Base-by-base conservation (phyloP, 2,113 vertebrate species). In the Heterocephalus glaber region DNA sequence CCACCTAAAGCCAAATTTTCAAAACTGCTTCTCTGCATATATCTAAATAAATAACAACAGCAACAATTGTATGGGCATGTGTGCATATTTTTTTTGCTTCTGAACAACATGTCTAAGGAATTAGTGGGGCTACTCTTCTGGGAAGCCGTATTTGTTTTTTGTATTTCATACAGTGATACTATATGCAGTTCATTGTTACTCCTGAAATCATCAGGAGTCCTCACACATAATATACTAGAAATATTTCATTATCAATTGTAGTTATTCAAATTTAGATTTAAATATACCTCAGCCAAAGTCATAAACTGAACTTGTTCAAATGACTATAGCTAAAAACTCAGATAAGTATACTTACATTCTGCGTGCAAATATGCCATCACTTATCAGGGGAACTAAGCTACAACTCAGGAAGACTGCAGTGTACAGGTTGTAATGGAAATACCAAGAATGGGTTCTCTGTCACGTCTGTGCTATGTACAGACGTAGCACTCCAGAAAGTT, bases 261-360 rank as follows among this genome's bases (percentile, higher is more conserved):
- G 7, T 85, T n/a, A 72, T 28, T 91, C 77, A 79, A 80, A 33
- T 16, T 96, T 66, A 28, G 52, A 63, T 93, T 90, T 76, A 56
- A 79, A 89, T 28, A 86, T 0, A 77, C 4, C 84, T 60, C 70
- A 68, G 24, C 38, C 92, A 49, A 95, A 30, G 26, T 52, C 41
- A 28, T 20, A 76, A 41, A 74, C 35, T 56, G 61, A 94, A 96
- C 28, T 58, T 95, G 44, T 28, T 74, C 44, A 95, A 86, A 49
- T 74, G 58, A 7, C 28, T 33, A 17, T 84, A 58, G 41, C 19
- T 35, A 86, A 85, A 60, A 94, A n/a, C 35, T 72, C 47, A 89
- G 17, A 56, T 47, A 33, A 79, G 35, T 68, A 20, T 2, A 68
- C 4, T 94, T 94, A 86, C 0, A 56, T 86, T 93, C 26, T 68